A percentile compares a stretch with the other conserved stretches of the same genome.
Conservation (phyloP, 2,888 invertebrate genomes). For the Spodoptera exigua region DNA sequence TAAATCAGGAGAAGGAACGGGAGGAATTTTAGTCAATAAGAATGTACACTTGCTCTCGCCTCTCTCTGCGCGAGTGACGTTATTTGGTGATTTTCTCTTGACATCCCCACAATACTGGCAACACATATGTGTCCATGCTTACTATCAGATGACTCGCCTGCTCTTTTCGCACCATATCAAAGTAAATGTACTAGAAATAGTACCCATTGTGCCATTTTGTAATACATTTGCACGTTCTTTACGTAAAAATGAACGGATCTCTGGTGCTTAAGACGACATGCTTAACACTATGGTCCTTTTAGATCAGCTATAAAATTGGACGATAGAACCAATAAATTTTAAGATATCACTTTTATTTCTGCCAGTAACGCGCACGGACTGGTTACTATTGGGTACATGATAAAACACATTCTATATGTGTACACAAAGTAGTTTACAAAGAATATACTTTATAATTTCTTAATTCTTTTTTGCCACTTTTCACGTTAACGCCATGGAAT, state of each 20-base stretch:
- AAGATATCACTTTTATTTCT: conserved; percentile 44
- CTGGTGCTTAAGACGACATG: conserved; percentile 26
- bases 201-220: conserved; percentile 20
- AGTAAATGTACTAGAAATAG: conserved; percentile 2
- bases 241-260: conserved; percentile 23
- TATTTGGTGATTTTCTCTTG: too few relatives aligned
- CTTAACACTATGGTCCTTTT: conserved; percentile 37
- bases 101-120: too few relatives aligned
- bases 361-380: conserved; percentile 13
- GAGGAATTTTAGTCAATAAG: too few relatives aligned
- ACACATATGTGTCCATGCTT: too few relatives aligned
- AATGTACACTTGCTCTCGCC: too few relatives aligned
- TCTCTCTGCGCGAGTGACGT: too few relatives aligned
- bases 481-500: too few relatives aligned
- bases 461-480: too few relatives aligned
- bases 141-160: too few relatives aligned
- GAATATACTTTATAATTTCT: too few relatives aligned
- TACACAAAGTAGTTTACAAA: too few relatives aligned
- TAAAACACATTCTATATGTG: conserved; percentile 9
- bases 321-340: conserved; percentile 48
- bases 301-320: conserved; percentile 55
- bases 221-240: conserved; percentile 19
- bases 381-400: not conserved
- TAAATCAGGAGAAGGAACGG: too few relatives aligned
- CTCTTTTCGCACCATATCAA: conserved; percentile 4